These are phyloP conservation scores for Ochropacha duplaris DNA, from an alignment of 2,888 invertebrate genomes.

Conservation along the genomic window DNA sequence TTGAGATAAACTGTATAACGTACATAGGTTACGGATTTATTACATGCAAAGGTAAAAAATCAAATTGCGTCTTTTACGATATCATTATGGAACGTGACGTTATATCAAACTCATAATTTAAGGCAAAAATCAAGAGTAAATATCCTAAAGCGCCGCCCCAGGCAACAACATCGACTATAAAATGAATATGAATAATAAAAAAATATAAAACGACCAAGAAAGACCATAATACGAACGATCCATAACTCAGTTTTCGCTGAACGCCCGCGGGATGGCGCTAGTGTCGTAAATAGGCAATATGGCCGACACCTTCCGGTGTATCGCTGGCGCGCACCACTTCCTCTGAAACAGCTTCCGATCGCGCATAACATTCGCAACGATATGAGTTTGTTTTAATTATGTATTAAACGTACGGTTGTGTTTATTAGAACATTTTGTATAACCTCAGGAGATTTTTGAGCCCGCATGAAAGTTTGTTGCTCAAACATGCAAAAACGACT, in stretches of 20 bases:
- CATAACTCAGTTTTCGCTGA: conserved; percentile 23
- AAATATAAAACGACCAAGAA: neutral
- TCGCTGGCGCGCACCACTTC: conserved; percentile 45
- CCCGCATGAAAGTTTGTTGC: no score
- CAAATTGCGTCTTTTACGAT: neutral
- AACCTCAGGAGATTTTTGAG: no score
- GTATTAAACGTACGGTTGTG: no score
- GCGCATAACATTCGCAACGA: conserved; percentile 17
- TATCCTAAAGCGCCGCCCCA: neutral
- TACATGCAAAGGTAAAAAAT: neutral
- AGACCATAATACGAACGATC: conserved; percentile 9
- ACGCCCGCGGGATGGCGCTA: conserved; percentile 34
- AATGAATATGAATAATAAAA: neutral
- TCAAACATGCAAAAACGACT: no score
- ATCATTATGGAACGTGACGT: neutral
- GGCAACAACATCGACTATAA: neutral
- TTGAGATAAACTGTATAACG: neutral
- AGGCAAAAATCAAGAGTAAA: neutral
- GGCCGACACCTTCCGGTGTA: conserved; percentile 48
- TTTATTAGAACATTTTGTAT: no score
- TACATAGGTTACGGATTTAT: no score
- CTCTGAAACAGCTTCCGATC: conserved; percentile 34
- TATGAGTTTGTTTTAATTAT: conserved; percentile 1
- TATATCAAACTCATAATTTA: neutral
- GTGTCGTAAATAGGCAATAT: conserved; percentile 48